A percentile compares a stretch with the other conserved stretches of the same genome.
These are phyloP conservation scores for Nephrocerus scutellatus DNA, from an alignment of 2,888 invertebrate species.

Conservation along the genomic window DNA sequence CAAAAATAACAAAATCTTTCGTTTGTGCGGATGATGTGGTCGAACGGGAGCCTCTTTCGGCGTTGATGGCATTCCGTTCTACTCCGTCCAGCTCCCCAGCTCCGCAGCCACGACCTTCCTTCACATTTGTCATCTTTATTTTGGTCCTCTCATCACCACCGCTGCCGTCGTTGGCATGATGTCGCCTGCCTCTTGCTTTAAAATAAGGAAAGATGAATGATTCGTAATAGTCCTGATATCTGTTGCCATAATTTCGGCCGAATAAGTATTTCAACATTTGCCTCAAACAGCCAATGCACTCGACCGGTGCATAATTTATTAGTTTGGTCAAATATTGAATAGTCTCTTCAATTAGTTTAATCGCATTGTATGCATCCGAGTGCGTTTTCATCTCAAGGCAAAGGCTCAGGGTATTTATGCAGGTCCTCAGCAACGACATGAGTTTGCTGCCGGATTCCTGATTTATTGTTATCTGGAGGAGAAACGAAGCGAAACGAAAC, in stretches of 20 bases:
- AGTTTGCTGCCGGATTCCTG: conserved; percentile 70
- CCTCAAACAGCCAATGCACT: conserved; percentile 65
- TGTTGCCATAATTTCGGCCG: conserved; percentile 57
- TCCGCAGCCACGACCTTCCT: not conserved
- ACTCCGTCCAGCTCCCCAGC: too few species aligned
- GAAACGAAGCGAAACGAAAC: too few species aligned
- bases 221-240: conserved; percentile 30
- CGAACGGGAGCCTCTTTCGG: conserved; percentile 10
- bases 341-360: conserved; percentile 60
- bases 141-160: conserved; percentile 5
- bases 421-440: conserved; percentile 43
- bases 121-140: not conserved
- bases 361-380: conserved; percentile 24
- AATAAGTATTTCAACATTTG: conserved; percentile 68
- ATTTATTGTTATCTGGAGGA: conserved; percentile 71
- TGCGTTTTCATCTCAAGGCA: conserved; percentile 38
- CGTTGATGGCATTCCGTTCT: not conserved
- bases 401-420: conserved; percentile 40
- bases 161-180: conserved; percentile 23
- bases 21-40: conserved; percentile 10
- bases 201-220: conserved; percentile 35
- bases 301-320: conserved; percentile 60
- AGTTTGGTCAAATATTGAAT: conserved; percentile 63
- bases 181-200: conserved; percentile 28
- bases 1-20: conserved; percentile 37